These are phyloP conservation scores for Mongoloraphidia duomilia DNA, from an alignment of 2,888 invertebrate species.

Conservation along the genomic window DNA sequence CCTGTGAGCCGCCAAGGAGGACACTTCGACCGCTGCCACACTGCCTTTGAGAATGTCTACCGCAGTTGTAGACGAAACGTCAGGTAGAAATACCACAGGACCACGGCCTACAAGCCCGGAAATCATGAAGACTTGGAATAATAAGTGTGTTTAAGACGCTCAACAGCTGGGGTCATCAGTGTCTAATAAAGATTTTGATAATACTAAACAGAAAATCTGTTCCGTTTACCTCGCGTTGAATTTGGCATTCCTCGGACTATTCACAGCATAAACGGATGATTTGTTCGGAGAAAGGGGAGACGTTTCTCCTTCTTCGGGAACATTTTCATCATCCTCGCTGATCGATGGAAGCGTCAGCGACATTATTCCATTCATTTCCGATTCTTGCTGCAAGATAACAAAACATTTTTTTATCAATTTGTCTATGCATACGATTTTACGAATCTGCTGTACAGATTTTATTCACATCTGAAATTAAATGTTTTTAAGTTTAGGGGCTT, in stretches of 20 bases:
- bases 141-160: too few species aligned
- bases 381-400: constrained; percentile 39
- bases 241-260: constrained; percentile 54
- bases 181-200: neutral
- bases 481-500: too few species aligned
- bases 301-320: constrained; percentile 54
- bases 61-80: too few species aligned
- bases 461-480: neutral
- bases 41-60: too few species aligned
- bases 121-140: too few species aligned
- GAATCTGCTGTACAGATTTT: neutral
- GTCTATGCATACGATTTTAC: neutral
- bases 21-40: too few species aligned
- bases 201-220: constrained; percentile 1
- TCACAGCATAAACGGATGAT: constrained; percentile 37
- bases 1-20: too few species aligned
- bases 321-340: constrained; percentile 87
- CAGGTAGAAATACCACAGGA: too few species aligned
- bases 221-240: constrained; percentile 34
- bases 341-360: constrained; percentile 81
- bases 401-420: neutral
- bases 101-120: too few species aligned
- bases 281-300: constrained; percentile 49
- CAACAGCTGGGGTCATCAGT: too few species aligned
- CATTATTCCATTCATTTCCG: constrained; percentile 62